Conservation (phyloP, 2,888 invertebrate genomes). For the Corythucha ciliata region DNA sequence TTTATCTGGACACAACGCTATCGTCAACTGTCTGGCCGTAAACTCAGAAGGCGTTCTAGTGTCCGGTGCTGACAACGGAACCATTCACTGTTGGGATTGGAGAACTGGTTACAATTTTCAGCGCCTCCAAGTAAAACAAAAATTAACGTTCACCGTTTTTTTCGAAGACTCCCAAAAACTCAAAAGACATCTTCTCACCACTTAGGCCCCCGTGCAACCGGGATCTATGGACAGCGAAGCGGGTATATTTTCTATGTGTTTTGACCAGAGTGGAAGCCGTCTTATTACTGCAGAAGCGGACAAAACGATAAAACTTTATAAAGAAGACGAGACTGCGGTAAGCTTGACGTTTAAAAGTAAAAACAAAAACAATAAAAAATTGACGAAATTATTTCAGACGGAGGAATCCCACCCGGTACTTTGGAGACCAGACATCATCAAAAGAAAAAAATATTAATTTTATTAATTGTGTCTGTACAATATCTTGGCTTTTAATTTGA, state of each 20-base stretch:
- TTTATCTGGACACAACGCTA: conserved; percentile 91
- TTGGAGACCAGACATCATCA: conserved; percentile 95
- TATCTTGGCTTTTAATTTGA: no score
- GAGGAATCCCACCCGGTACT: conserved; percentile 95
- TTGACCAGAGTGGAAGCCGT: conserved; percentile 88
- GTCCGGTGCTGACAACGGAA: conserved; percentile 97
- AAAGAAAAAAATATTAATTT: conserved; percentile 79
- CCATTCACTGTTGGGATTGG: conserved; percentile 98
- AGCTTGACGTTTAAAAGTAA: conserved; percentile 30
- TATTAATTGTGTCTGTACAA: no score
- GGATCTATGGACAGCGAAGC: conserved; percentile 99
- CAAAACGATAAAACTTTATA: conserved; percentile 98
- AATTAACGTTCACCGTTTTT: no score
- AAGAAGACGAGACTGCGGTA: conserved; percentile 85
- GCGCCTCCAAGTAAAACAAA: conserved; percentile 69
- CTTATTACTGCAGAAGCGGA: conserved; percentile 96
- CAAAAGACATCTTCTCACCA: neutral
- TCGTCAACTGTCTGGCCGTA: conserved; percentile 91
- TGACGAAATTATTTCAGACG: conserved; percentile 46
- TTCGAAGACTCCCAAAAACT: neutral
- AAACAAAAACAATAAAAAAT: neutral
- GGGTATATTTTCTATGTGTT: conserved; percentile 91
- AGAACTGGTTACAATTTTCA: conserved; percentile 98
- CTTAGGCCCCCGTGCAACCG: conserved; percentile 86
- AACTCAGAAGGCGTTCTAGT: conserved; percentile 93